Percentiles rank a stretch among this genome's conserved stretches.
phyloP scores from a whole-genome alignment of 2,888 invertebrate genomes.

The Dryobota labecula region DNA sequence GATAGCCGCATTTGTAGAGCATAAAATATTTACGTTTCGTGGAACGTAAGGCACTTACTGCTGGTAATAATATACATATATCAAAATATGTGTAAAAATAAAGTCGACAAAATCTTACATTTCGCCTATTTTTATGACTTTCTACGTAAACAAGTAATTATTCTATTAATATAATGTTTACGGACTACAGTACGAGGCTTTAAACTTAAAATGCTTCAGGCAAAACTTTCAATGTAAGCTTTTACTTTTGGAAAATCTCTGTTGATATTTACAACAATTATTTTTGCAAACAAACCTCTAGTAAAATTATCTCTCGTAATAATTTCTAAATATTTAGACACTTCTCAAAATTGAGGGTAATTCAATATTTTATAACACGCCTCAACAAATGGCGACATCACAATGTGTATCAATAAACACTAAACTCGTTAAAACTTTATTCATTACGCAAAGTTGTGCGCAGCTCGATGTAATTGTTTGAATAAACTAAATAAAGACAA shows the following conservation, averaged over 20 bases:
- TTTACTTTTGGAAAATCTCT: neutral
- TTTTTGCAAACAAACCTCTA: neutral
- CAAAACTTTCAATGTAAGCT: neutral
- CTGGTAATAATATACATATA: too few relatives aligned
- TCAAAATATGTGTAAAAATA: neutral
- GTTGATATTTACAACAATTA: neutral
- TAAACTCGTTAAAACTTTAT: constrained; percentile 64
- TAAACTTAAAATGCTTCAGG: neutral
- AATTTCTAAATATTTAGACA: neutral
- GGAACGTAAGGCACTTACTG: neutral
- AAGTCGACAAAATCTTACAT: neutral
- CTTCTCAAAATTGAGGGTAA: constrained; percentile 29
- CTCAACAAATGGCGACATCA: constrained; percentile 34
- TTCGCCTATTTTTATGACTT: neutral
- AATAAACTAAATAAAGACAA: constrained; percentile 61
- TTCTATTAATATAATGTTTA: neutral
- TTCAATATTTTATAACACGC: constrained; percentile 39
- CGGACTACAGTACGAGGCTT: neutral
- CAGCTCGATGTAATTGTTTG: constrained; percentile 50
- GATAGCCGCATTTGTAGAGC: constrained; percentile 6
- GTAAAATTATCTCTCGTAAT: constrained; percentile 5
- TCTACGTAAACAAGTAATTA: neutral
- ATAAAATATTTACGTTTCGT: neutral
- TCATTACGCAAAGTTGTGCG: constrained; percentile 56
- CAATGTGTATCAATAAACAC: constrained; percentile 55